These are phyloP conservation scores for Clusia tigrina DNA, from an alignment of 2,888 invertebrate genomes.

Conservation along the genomic window DNA sequence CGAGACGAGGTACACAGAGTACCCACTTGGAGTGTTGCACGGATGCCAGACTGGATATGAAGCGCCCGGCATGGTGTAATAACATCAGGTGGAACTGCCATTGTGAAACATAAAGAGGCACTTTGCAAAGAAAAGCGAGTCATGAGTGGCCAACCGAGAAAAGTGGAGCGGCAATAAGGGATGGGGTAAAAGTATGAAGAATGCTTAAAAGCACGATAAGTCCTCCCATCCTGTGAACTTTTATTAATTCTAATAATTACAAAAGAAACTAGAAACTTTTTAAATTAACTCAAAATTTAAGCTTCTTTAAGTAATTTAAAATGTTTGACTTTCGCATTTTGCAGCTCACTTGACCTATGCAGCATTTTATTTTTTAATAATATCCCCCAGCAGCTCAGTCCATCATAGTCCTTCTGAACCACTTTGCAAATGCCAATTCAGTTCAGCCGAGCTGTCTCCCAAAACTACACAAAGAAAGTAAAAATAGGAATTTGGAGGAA, in stretches of 20 bases:
- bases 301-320: not conserved
- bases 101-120: constrained; percentile 31
- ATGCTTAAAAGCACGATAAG: not conserved
- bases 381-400: not conserved
- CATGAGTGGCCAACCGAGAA: not conserved
- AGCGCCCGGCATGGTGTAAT: constrained; percentile 25
- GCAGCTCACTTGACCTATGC: not conserved
- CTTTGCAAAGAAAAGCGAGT: constrained; percentile 28
- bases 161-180: not conserved
- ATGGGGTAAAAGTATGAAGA: not conserved
- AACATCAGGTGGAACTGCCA: constrained; percentile 35
- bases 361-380: not conserved
- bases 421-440: constrained; percentile 12
- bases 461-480: constrained; percentile 10
- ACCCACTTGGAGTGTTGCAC: not conserved
- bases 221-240: not conserved
- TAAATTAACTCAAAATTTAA: not conserved
- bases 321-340: not conserved
- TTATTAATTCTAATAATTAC: not conserved
- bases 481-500: constrained; percentile 6
- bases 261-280: constrained; percentile 1
- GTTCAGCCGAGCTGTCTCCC: constrained; percentile 23
- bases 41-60: constrained; percentile 31
- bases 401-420: not conserved
- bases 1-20: not conserved